phyloP scores from a whole-genome alignment of 2,888 invertebrate species.

The Tipula vernalis region DNA sequence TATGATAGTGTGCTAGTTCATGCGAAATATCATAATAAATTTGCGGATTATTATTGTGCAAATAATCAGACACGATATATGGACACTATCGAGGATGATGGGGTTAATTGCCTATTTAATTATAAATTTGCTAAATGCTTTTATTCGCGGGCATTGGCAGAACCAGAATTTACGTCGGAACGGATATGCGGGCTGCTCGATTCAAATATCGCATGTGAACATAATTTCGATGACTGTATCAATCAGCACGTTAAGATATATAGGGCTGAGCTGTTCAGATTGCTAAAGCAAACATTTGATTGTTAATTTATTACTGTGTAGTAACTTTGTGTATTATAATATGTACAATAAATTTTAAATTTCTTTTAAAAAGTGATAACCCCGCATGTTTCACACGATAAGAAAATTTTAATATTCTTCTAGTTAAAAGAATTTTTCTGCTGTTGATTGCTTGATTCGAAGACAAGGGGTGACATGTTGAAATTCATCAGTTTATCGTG shows the following conservation, averaged over 20 bases:
- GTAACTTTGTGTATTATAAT: too few species aligned
- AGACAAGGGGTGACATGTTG: too few species aligned
- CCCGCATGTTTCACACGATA: too few species aligned
- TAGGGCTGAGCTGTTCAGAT: background rate
- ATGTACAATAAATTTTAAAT: too few species aligned
- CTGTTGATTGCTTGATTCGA: too few species aligned
- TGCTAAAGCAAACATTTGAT: background rate
- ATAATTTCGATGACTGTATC: background rate
- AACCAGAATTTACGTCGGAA: background rate
- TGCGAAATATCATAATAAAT: background rate
- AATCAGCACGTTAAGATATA: background rate
- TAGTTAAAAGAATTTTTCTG: too few species aligned
- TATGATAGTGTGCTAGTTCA: background rate
- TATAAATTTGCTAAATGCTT: background rate
- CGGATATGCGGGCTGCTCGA: background rate
- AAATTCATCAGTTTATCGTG: too few species aligned
- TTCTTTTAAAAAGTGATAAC: too few species aligned
- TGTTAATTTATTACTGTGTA: background rate
- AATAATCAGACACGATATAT: background rate
- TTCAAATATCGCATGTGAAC: background rate
- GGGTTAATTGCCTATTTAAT: background rate
- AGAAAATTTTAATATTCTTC: too few species aligned
- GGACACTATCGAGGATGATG: background rate
- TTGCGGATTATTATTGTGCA: background rate
- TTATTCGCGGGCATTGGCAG: background rate